A percentile compares a stretch with the other conserved stretches of the same genome.
These are phyloP conservation scores for Meriones unguiculatus DNA, from an alignment of 2,113 vertebrate genomes.

Conservation along the genomic window DNA sequence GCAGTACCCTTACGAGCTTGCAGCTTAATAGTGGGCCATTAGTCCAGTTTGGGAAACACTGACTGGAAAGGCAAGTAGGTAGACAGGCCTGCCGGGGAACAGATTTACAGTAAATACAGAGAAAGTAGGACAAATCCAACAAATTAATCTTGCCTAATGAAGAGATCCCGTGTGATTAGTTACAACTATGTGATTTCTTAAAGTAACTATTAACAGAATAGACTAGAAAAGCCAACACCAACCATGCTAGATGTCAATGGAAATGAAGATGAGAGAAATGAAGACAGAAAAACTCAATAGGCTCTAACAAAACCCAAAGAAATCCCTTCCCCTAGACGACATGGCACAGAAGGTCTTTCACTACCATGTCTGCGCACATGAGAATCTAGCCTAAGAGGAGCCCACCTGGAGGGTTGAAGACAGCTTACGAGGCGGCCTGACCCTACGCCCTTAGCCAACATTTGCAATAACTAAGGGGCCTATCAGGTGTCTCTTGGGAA, in stretches of 20 bases:
- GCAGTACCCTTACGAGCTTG: slow-evolving; percentile 3
- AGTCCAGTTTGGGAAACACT: slow-evolving; percentile 44
- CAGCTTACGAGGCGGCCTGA: not conserved
- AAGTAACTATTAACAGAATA: slow-evolving; percentile 51
- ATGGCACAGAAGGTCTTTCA: not conserved
- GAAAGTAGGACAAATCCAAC: not conserved
- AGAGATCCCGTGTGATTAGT: not conserved
- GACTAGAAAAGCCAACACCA: slow-evolving; percentile 36
- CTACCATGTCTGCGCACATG: not conserved
- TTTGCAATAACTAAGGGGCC: not conserved
- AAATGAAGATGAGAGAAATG: not conserved
- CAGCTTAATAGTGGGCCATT: not conserved
- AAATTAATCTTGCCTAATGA: slow-evolving; percentile 17
- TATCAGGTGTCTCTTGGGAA: slow-evolving; percentile 37
- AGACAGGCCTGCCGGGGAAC: not conserved
- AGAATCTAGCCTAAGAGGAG: not conserved
- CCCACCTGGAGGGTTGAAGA: not conserved
- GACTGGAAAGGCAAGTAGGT: not conserved
- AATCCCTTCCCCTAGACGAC: not conserved
- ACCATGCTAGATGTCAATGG: slow-evolving; percentile 19
- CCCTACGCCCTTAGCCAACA: slow-evolving; percentile 40
- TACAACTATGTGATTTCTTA: slow-evolving; percentile 45
- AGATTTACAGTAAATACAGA: slow-evolving; percentile 18
- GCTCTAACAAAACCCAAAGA: not conserved
- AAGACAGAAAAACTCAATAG: not conserved